These are phyloP conservation scores for Pseudorhiza aurosa DNA, from an alignment of 30 jellyfish, hydroid and myxozoan species.

Conservation along the genomic window DNA sequence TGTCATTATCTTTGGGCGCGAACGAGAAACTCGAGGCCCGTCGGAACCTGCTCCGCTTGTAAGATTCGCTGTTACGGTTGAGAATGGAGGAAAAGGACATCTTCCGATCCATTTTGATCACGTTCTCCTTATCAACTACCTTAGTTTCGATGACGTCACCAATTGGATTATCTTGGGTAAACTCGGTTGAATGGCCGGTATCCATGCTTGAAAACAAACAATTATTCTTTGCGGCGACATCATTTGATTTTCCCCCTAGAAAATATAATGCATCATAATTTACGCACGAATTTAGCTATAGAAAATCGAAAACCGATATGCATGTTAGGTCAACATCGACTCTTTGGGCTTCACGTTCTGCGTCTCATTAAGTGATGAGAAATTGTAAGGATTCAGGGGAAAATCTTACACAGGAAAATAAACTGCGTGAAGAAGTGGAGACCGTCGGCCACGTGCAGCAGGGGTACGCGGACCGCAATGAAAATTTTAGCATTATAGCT, in stretches of 20 bases:
- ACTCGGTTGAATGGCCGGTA: background rate
- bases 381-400: too few relatives aligned
- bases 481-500: too few relatives aligned
- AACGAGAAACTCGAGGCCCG: slow-evolving; percentile 46
- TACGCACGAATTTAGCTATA: too few relatives aligned
- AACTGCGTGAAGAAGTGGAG: too few relatives aligned
- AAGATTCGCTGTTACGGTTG: slow-evolving; percentile 56
- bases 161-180: background rate
- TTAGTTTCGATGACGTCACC: background rate
- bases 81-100: slow-evolving; percentile 49
- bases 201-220: background rate
- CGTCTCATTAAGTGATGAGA: too few relatives aligned
- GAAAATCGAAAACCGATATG: too few relatives aligned
- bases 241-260: background rate
- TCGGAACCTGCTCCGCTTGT: slow-evolving; percentile 34
- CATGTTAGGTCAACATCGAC: too few relatives aligned
- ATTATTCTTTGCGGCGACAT: background rate
- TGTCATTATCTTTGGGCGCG: slow-evolving; percentile 4
- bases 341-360: too few relatives aligned
- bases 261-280: too few relatives aligned
- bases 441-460: too few relatives aligned
- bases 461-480: too few relatives aligned
- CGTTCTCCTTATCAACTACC: background rate
- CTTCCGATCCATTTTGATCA: slow-evolving; percentile 35
- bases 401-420: too few relatives aligned